These are phyloP conservation scores for Ormyrus pomaceus DNA, from an alignment of 2,888 invertebrate genomes.

Conservation along the genomic window DNA sequence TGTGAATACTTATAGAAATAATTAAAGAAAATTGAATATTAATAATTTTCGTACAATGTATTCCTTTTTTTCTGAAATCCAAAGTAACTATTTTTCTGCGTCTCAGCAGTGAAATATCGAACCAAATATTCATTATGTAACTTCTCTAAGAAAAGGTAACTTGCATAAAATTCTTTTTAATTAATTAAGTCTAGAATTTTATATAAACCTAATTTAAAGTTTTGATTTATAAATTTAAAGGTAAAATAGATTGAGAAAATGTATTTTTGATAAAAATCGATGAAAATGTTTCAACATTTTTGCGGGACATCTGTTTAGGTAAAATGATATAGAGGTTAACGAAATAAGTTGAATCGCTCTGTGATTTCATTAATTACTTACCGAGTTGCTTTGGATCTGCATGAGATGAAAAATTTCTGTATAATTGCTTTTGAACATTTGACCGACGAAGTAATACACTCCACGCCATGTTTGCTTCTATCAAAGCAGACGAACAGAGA, in stretches of 20 bases:
- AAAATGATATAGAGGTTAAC: too few species aligned
- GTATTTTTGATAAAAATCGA: neutral
- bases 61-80: too few species aligned
- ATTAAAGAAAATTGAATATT: too few species aligned
- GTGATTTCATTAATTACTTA: constrained; percentile 12
- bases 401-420: constrained; percentile 19
- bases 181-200: neutral
- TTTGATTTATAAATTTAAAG: constrained; percentile 1
- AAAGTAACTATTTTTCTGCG: too few species aligned
- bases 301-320: too few species aligned
- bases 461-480: constrained; percentile 55
- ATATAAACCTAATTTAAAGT: too few species aligned
- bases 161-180: neutral
- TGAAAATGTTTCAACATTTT: neutral
- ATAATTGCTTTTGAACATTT: constrained; percentile 35
- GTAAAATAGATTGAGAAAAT: neutral
- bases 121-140: constrained; percentile 29
- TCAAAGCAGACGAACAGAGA: constrained; percentile 23
- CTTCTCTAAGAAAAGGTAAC: neutral
- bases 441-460: constrained; percentile 40
- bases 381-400: constrained; percentile 32
- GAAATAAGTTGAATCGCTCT: too few species aligned
- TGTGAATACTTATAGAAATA: too few species aligned
- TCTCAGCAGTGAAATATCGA: neutral
- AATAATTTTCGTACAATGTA: too few species aligned